Base-by-base conservation (phyloP, 1,140 invertebrate genomes). In the Oreohelix idahoensis region DNA sequence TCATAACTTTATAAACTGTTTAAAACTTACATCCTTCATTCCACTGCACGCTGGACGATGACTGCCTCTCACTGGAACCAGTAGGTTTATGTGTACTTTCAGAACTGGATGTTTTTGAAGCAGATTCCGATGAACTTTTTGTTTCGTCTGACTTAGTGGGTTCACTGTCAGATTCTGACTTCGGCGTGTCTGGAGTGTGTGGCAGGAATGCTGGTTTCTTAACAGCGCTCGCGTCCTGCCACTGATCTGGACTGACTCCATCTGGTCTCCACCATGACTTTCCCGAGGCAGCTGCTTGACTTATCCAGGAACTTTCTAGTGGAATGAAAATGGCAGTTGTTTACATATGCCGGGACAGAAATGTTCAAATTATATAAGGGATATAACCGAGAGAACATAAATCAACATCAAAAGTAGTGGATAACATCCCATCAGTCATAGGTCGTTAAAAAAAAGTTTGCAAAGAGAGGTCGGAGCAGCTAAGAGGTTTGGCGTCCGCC, bases 231-330 rank as follows among this genome's bases (percentile, higher is more conserved):
- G 70, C 45, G 42, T 84, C 82, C 29, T 81, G 78, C 83, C 83
- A 86, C 53, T 81, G 83, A 8, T 63, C 63, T 70, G 81, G 82
- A 45, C 83, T 79, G n/a, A 84, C 79, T 42, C 79, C 51, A 20
- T 76, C 69, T n/a, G 85, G 85, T 26, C 85, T 81, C 85, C 85
- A 86, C 85, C 85, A 86, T 0, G 85, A 83, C 38, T 75, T 73
- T 17, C 80, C 81, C 1, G 58, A 49, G 13, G 58, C 29, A 51
- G 73, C 81, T 45, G 81, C 71, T 77, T 79, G 29, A 17, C 77
- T 63, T 66, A 79, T 63, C 77, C 77, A 83, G 35, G 45, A 83
- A 0, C 29, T 51, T n/a, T 53, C 74, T 66, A 35, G 20, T 63
- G 45, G 26, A 10, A 38, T 58, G 29, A 35, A 42, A 8, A 69